Percentiles rank a stretch among this genome's conserved stretches.
Evolutionary conservation across 2,797 vertebrate species (phyloP).

Genomic region (Podarcis lilfordi): DNA sequence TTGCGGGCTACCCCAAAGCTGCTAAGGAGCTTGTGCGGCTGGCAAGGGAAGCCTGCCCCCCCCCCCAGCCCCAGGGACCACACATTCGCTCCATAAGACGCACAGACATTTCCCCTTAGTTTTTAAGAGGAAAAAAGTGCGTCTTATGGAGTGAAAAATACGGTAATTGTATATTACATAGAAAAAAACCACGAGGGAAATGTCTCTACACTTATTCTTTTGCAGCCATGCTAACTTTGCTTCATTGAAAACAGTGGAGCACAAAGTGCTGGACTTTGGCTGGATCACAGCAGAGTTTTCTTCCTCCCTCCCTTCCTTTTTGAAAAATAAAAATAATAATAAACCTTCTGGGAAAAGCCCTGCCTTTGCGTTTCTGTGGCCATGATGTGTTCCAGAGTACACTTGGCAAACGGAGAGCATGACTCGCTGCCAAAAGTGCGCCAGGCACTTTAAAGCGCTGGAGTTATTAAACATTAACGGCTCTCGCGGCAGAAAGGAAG

Average conservation of each 20-base stretch:
- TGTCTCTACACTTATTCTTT: neutral
- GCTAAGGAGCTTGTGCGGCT: too few relatives aligned
- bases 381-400: neutral
- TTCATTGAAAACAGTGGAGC: neutral
- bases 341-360: neutral
- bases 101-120: too few relatives aligned
- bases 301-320: too few relatives aligned
- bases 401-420: conserved; percentile 32
- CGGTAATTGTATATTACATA: too few relatives aligned
- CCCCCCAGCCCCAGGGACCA: too few relatives aligned
- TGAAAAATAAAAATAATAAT: too few relatives aligned
- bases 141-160: too few relatives aligned
- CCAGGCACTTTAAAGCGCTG: neutral
- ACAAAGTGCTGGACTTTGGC: neutral
- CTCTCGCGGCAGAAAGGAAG: neutral
- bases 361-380: conserved; percentile 5
- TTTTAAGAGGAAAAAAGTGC: too few relatives aligned
- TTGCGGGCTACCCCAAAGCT: too few relatives aligned
- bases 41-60: too few relatives aligned
- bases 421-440: conserved; percentile 34
- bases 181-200: neutral
- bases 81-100: too few relatives aligned
- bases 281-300: neutral
- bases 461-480: conserved; percentile 51
- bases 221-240: neutral